Base-by-base conservation (phyloP, 2,888 invertebrate species). In the Tetanocera ferruginea region DNA sequence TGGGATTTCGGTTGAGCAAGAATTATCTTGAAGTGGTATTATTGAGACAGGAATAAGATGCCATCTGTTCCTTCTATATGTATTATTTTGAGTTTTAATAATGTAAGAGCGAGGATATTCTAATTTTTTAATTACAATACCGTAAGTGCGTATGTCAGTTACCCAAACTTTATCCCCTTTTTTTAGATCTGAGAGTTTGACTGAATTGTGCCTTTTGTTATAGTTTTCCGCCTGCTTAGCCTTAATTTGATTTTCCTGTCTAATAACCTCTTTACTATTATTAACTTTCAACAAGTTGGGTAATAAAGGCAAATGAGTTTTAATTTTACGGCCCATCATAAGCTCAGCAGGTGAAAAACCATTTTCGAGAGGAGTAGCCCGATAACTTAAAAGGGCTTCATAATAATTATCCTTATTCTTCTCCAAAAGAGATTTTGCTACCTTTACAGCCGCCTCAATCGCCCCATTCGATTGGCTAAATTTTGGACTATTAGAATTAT, bases 321-420 rank as follows among this genome's bases (percentile, higher is more conserved):
- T 76, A 23, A 76, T 66, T 43, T 49, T 52, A 8, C 76, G 31
- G 31, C 77, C 74, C 51, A 79, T 64, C 71, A 80, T 70, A 67
- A 80, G 52, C 19, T 79, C 79, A 11, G 79, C 76, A 9, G 71
- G 69, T 5, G 76, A 77, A 49, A 77, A 79, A 52, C 79, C 76
- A 11, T 71, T 79, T 37, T 66, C 64, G 52, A 79, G 57, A 31
- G 74, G 76, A 9, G 76, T 67, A 25, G 75, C 52, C 9, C 75
- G 66, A 8, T 75, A 37, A 25, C 55, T 55, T 8, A 52, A 9
- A 17, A 52, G 5, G 4, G 52, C 52, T 52, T 5, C 52, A n/a
- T 52, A 52, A 9, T 19, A 52, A 1, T 71, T 70, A 55, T 62
- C 57, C n/a, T 51, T 69, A 76, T 70, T 71, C 19, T 75, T 78